Percentiles rank a stretch among this genome's conserved stretches.
phyloP scores from a whole-genome alignment of 35 echinoderm and acorn worm genomes.

The Chiridota heheva region DNA sequence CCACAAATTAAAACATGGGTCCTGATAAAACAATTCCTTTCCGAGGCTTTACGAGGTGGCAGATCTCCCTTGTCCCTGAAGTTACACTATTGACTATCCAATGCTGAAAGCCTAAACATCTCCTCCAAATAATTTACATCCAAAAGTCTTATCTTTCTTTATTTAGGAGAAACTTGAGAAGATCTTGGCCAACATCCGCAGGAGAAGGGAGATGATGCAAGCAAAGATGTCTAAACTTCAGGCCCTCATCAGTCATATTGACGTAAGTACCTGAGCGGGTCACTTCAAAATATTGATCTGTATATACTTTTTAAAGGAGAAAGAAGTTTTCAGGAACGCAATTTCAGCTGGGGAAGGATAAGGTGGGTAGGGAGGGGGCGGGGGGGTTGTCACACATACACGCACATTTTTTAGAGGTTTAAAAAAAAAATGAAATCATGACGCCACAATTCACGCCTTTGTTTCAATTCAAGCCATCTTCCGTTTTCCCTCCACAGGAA shows the following conservation, averaged over 20 bases:
- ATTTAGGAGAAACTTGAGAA: slow-evolving; percentile 78
- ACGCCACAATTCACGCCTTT: no score
- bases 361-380: no score
- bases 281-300: no score
- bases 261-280: slow-evolving; percentile 60
- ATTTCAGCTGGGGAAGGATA: no score
- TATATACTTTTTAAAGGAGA: no score
- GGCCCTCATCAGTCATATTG: slow-evolving; percentile 22
- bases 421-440: no score
- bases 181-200: slow-evolving; percentile 56
- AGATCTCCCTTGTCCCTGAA: background rate
- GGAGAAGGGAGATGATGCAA: slow-evolving; percentile 41
- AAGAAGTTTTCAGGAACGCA: no score
- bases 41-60: background rate
- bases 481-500: slow-evolving; percentile 18
- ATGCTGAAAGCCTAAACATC: background rate
- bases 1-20: background rate
- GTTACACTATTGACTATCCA: background rate
- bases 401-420: no score
- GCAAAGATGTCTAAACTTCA: slow-evolving; percentile 43
- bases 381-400: no score
- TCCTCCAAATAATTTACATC: background rate
- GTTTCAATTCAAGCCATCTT: no score
- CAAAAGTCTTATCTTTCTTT: slow-evolving; percentile 9
- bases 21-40: background rate